Evolutionary conservation across 2,888 invertebrate species (phyloP).

Genomic region (Congeria kusceri): DNA sequence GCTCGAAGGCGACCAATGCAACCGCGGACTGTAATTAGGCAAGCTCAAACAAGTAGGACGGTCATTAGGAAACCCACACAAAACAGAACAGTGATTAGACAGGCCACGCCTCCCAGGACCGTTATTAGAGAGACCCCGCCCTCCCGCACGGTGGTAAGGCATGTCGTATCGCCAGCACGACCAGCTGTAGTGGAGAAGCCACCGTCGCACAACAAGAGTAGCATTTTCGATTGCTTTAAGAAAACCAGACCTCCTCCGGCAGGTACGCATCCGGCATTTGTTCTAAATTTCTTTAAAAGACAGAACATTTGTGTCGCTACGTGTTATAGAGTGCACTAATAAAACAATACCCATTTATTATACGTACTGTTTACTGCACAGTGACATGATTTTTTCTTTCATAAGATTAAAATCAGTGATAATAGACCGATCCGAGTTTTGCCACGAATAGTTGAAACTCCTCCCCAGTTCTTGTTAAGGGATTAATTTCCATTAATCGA

Average conservation of each 20-base stretch:
- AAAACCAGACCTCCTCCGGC: slow-evolving; percentile 7
- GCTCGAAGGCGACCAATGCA: not conserved
- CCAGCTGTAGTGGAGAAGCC: slow-evolving; percentile 2
- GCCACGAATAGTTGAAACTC: too few species aligned
- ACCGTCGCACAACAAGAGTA: slow-evolving; percentile 17
- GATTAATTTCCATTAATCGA: too few species aligned
- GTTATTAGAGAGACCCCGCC: not conserved
- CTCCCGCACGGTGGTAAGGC: slow-evolving; percentile 4
- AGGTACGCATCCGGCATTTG: not conserved
- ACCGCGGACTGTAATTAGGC: too few species aligned
- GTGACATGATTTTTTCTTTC: not conserved
- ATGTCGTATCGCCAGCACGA: not conserved
- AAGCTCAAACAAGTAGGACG: not conserved
- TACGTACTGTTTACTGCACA: too few species aligned
- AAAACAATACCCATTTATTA: too few species aligned
- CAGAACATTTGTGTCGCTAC: too few species aligned
- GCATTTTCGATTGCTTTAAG: slow-evolving; percentile 28
- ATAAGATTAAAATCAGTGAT: not conserved
- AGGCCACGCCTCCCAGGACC: not conserved
- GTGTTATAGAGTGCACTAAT: too few species aligned
- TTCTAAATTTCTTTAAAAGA: not conserved
- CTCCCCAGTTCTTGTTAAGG: too few species aligned
- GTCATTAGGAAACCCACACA: not conserved
- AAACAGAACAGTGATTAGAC: not conserved
- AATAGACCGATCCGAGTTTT: too few species aligned